Base-by-base conservation (phyloP, 2,113 vertebrate genomes). In the Lophius piscatorius region DNA sequence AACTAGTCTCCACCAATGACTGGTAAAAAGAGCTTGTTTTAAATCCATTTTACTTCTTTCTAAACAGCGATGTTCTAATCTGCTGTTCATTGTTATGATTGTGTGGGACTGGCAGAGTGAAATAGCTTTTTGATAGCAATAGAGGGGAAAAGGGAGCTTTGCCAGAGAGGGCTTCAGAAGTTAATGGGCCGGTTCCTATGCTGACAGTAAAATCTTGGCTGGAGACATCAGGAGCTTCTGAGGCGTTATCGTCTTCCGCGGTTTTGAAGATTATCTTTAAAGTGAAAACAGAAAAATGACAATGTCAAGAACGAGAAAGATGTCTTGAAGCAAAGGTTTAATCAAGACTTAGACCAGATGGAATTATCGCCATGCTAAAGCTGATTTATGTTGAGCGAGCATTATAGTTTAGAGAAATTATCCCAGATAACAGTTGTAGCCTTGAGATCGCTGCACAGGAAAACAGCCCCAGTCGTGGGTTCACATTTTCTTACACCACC, bases 121-220 rank as follows among this genome's bases (percentile, higher is more conserved):
- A 90, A 90, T 86, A 78, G 76, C 85, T 87, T 88, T 89, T 90
- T 89, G 83, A 87, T 82, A 69, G 83, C 64, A 65, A 81, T 67
- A 54, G 80, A 81, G 64, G 65, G 77, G 78, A 87, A n/a, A 78
- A 81, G 80, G 68, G 70, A 76, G 77, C 80, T 86, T 88, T 90
- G 86, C 87, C 85, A 88, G 78, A 74, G 66, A 87, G 76, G 78
- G 71, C 80, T 84, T 87, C 75, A 87, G 65, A 89, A 89, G 78
- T 90, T 87, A 89, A 87, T 85, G 83, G 82, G 83, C 66, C 82
- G 34, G 78, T 86, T 88, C 85, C 79, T 81, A 77, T 81, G 80
- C 83, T 85, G 80, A 88, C 82, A 85, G 87, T 85, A 68, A 87
- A 87, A 86, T 88, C 83, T 78, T 82, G 68, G 79, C 79, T 83